Evolutionary conservation across 2,888 invertebrate species (phyloP), one percentile per base, ranked within the genome.

Genomic region (Morpho achilles): DNA sequence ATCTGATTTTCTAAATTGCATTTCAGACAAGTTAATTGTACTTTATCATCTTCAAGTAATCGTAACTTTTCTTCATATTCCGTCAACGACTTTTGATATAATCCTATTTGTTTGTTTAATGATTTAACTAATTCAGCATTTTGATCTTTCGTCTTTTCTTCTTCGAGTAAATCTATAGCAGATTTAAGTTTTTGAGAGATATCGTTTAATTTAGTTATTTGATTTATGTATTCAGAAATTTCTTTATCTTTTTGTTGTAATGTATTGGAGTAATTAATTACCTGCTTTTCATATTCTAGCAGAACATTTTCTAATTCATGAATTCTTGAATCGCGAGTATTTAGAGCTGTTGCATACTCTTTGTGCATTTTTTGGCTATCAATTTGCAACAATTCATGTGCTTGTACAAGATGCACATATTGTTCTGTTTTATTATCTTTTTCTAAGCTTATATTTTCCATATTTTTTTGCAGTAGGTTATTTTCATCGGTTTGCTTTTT

Each of bases 201-300:
- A 63, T 84, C 83, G 73, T 92, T 92, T 16, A 92, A 70, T 72
- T 92, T 91, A 22, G 91, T 84, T 7, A 93, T 81, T 82, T 93
- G 91, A 58, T 90, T 87, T 7, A 91, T 82, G 73, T 92, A 90
- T 60, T 88, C 85, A 8, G 86, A 70, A 56, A 91, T 71, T 72
- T 88, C 88, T 71, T 87, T 88, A 67, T 89, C 86, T 73, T 89
- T 91, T 67, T 86, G 85, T 66, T 88, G 87, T 62, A 90, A 70
- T 32, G 78, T 76, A 63, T 83, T 87, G 23, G 81, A 77, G 58
- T 87, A 85, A 61, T 81, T 89, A 58, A 76, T 76, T 69, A 91
- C 84, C 72, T 91, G 90, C 50, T 80, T 83, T 70, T 92, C 91
- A 70, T 92, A 89, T 65, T 92, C 87, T 8, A 79, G 61, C 55